Base-by-base conservation (phyloP, 2,797 vertebrate species). In the Mastacembelus armatus region DNA sequence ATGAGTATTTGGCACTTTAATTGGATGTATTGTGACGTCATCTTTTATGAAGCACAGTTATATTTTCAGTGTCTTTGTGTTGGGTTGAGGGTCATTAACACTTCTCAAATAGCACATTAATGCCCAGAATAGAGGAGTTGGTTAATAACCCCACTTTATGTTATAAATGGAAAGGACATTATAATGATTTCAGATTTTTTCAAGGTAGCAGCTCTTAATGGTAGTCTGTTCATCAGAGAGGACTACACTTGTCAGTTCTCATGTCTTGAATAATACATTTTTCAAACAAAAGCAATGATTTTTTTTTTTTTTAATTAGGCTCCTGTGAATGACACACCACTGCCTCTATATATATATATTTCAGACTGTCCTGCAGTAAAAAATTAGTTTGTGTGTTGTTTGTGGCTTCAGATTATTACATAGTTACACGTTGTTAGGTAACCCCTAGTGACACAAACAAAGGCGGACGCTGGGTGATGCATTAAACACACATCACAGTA, bases 141-240 rank as follows among this genome's bases (percentile, higher is more conserved):
- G 75, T 84, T 85, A 91, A 91, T 88, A 81, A 75, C 24, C 10
- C 14, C 29, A 45, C 65, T 81, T 81, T 72, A 52, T 50, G 36
- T 71, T 77, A 22, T 44, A 58, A 76, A 79, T 79, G 66, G 56
- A 83, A 75, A 63, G 50, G 48, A 77, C 49, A 43, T 38, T 63
- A 75, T 87, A 50, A 85, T 78, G 80, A 57, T 63, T 54, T 1
- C 30, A 43, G 36, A 57, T 50, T 73, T 4, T 10, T 57, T 79
- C n/a, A 61, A 78, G 52, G 61, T 75, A 72, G 75, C 84, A 76
- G 27, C 66, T 64, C 40, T 70, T 74, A 32, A 36, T 32, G 8
- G 40, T 19, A 15, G 22, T 57, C 15, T 12, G 43, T 38, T 71
- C 36, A 71, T 56, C 51, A 71, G 30, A 76, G 19, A 59, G n/a